Conservation (phyloP, 2,113 vertebrate genomes). For the Anoplopoma fimbria region DNA sequence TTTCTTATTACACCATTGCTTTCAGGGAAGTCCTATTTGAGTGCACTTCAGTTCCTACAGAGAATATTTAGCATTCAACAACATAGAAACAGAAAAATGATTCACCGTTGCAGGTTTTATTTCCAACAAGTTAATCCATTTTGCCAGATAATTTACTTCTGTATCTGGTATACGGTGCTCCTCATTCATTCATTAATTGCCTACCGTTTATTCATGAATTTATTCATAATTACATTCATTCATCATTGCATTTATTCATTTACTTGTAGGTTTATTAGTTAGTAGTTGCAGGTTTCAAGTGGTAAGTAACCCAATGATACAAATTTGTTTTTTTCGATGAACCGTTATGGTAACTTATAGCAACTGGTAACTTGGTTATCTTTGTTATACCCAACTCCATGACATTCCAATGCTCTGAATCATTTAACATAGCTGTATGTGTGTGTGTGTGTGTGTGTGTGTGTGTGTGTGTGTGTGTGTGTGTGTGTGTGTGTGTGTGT, state of each 20-base stretch:
- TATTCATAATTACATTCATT: neutral
- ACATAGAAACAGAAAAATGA: neutral
- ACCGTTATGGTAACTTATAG: neutral
- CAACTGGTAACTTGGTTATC: neutral
- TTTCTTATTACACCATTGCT: neutral
- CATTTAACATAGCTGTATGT: conserved; percentile 27
- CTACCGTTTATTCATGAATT: too few relatives aligned
- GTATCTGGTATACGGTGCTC: neutral
- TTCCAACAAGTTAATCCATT: neutral
- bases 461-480: conserved; percentile 15
- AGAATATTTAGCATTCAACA: neutral
- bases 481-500: neutral
- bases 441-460: conserved; percentile 1
- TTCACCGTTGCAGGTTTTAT: neutral
- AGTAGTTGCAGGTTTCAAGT: neutral
- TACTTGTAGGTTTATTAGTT: neutral
- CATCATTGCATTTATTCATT: neutral
- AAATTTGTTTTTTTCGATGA: too few relatives aligned
- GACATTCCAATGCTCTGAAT: conserved; percentile 37
- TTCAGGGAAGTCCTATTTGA: neutral
- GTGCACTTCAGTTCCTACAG: neutral
- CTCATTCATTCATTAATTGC: neutral
- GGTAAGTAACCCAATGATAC: too few relatives aligned
- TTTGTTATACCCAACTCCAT: conserved; percentile 11
- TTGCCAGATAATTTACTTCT: neutral